Conservation (phyloP, 1,140 invertebrate species). For the Heterodera carotae region DNA sequence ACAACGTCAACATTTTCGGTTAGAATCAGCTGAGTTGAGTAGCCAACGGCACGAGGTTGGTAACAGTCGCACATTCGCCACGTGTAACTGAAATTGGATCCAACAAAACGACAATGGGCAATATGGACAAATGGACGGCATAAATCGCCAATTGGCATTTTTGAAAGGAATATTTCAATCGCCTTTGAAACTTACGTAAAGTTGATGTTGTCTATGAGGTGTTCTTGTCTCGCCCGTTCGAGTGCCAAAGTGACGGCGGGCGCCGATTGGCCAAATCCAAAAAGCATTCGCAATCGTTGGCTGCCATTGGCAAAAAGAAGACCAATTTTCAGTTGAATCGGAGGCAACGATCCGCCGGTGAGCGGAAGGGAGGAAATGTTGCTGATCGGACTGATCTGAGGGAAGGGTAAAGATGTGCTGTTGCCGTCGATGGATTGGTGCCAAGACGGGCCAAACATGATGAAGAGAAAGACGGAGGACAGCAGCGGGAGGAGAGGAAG, state of each 20-base stretch:
- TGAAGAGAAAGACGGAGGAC: background rate
- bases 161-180: no score
- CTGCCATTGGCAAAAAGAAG: constrained; percentile 44
- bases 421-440: background rate
- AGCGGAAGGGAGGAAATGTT: background rate
- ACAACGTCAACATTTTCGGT: constrained; percentile 42
- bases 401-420: background rate
- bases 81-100: constrained; percentile 19
- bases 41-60: constrained; percentile 45
- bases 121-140: background rate
- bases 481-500: background rate
- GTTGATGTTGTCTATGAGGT: constrained; percentile 45
- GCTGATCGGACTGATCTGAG: background rate
- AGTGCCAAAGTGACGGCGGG: constrained; percentile 46
- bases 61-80: constrained; percentile 47
- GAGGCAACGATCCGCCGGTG: background rate
- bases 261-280: constrained; percentile 49
- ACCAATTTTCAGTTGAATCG: constrained; percentile 36
- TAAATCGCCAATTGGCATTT: background rate
- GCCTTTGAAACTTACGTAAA: constrained; percentile 25
- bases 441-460: background rate
- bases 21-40: constrained; percentile 40
- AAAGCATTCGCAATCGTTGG: constrained; percentile 27
- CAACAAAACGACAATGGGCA: background rate
- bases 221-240: constrained; percentile 17